Base-by-base conservation (phyloP, 2,888 invertebrate genomes). In the Cistogaster globosa region DNA sequence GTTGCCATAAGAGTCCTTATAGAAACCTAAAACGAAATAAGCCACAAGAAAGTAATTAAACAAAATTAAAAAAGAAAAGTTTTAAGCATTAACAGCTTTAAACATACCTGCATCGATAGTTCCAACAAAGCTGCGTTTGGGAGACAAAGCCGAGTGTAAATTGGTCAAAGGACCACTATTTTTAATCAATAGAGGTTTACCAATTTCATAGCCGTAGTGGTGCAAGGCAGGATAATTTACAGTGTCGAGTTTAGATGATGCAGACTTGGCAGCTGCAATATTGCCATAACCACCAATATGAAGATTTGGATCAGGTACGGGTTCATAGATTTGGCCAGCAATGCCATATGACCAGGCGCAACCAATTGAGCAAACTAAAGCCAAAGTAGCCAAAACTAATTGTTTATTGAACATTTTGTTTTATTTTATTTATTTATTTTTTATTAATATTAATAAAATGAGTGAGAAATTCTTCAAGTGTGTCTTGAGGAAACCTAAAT, bases 91-190 rank as follows among this genome's bases (percentile, higher is more conserved):
- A 9, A 5, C 11, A 18, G 14, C 2, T 20, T 8, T 36, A 38
- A 71, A 91, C 91, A 83, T 63, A 91, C 91, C 89, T 88, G 92
- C 89, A 88, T 92, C 91, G 75, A 91, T 90, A 76, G 90, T 86
- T 45, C 89, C 91, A 57, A 92, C 90, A 83, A 90, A 91, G 62
- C 90, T 90, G 26, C 91, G 92, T 71, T 92, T 88, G 22, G 90
- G 90, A 86, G 92, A 79, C 9, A 91, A 86, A 67, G 92, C 92
- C n/a, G 90, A 89, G 68, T 89, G 89, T 32, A 91, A 87, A 22
- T 71, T 79, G 69, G 90, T 90, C 87, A 90, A 83, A 7, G 88
- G 87, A 5, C 91, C 92, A 42, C 88, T 89, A 2, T 88, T 75
- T 65, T 87, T 89, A 32, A 32, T 32, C 6, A 32, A 8, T 8